Conservation (phyloP, 2,888 invertebrate species). For the Stramonita haemastoma region DNA sequence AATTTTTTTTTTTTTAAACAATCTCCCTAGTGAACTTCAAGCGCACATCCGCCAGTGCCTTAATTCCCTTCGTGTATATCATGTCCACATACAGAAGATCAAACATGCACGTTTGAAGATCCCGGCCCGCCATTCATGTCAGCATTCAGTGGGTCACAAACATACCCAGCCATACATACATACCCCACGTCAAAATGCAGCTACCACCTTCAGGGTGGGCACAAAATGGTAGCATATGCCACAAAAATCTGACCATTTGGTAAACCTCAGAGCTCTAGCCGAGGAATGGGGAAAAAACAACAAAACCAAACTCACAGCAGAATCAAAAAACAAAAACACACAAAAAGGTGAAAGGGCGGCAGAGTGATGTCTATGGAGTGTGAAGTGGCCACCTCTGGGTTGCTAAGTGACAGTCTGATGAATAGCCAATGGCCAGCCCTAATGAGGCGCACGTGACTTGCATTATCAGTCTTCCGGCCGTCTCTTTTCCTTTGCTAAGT, state of each 20-base stretch:
- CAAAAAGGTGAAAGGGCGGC: background rate
- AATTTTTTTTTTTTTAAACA: too few species aligned
- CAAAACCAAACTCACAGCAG: too few species aligned
- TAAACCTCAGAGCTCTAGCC: too few species aligned
- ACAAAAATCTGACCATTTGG: background rate
- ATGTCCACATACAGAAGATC: too few species aligned
- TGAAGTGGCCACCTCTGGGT: background rate
- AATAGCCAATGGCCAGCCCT: constrained; percentile 9
- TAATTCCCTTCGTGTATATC: too few species aligned
- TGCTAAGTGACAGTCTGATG: constrained; percentile 23
- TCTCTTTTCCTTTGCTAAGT: background rate
- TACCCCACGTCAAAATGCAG: background rate
- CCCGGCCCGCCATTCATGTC: too few species aligned
- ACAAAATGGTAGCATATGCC: background rate
- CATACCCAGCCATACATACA: background rate
- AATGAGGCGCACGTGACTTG: constrained; percentile 6
- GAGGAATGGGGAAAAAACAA: too few species aligned
- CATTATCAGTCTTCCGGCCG: background rate
- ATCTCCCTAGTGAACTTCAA: too few species aligned
- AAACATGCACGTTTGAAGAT: too few species aligned
- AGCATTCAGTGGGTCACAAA: background rate
- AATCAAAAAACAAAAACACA: too few species aligned
- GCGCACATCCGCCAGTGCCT: too few species aligned
- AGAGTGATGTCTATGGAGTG: background rate
- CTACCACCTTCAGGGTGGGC: background rate